Base-by-base conservation (phyloP, 2,113 vertebrate genomes). In the Tupaia chinensis region DNA sequence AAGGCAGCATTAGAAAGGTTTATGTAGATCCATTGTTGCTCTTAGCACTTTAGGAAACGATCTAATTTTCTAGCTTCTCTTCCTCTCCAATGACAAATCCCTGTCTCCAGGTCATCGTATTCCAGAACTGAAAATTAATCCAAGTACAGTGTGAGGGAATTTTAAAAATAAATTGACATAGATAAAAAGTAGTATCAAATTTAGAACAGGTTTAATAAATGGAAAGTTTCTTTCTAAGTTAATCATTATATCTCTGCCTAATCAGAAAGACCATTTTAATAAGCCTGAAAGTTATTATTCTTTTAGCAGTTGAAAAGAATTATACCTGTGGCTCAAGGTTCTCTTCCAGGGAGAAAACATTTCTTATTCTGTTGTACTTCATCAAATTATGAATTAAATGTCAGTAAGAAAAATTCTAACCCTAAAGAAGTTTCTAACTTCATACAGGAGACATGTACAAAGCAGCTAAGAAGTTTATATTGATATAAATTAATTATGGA, bases 401-500 rank as follows among this genome's bases (percentile, higher is more conserved):
- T 32, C 11, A 7, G 6, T 53, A 87, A 78, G 61, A 61, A 94
- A 95, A 86, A 82, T 34, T 9, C 44, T 70, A 93, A 66, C 11
- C 22, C 76, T 88, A 53, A 80, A 61, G 74, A 60, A 58, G 44
- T 74, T 85, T 84, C 20, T 54, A 91, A 32, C 44, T 20, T 82
- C 11, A 91, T 91, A 25, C 34, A 69, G 73, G 16, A 88, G 53
- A 72, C 20, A 85, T 23, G 9, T 63, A 29, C 13, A 9, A 68
- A 86, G 23, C 19, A 73, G 74, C 4, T 53, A 81, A 81, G 19
- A 80, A 85, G 13, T 20, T 72, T 27, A 66, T 19, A 7, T 66
- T 81, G 63, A 73, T 23, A 95, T 91, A 81, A 94, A 73, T 69
- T 78, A 88, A 84, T 72, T 93, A 83, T 16, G n/a, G 19, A 76